Evolutionary conservation across 2,888 invertebrate genomes (phyloP).

Genomic region (Melanostoma mellinum): DNA sequence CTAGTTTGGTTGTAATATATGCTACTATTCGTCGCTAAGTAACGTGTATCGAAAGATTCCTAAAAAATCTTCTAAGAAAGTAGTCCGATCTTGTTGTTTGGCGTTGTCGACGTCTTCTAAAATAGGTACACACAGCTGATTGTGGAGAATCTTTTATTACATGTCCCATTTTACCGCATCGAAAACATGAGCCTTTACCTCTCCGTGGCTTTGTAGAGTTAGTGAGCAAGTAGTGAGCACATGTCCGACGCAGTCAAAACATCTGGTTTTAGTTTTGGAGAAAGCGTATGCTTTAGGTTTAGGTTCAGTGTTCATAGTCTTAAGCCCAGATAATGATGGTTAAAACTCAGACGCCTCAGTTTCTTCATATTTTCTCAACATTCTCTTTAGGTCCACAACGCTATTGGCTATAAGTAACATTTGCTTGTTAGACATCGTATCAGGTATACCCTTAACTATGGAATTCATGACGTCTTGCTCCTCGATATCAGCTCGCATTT

Average conservation of each 20-base stretch:
- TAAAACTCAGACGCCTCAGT: background rate
- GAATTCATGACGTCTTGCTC: constrained; percentile 39
- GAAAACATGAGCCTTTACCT: background rate
- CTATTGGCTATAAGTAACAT: constrained; percentile 5
- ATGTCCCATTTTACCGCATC: constrained; percentile 15
- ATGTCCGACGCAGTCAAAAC: constrained; percentile 14
- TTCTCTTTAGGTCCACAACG: background rate
- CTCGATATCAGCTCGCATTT: constrained; percentile 19
- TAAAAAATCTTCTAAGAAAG: background rate
- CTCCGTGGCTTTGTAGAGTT: constrained; percentile 11
- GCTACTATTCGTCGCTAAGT: background rate
- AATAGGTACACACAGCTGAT: background rate
- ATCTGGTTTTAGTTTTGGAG: background rate
- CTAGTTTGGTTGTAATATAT: background rate
- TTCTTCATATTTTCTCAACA: constrained; percentile 8
- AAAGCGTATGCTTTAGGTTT: background rate
- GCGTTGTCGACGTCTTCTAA: no score
- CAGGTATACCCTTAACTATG: constrained; percentile 40
- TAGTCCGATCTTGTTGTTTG: background rate
- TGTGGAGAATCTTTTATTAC: constrained; percentile 3
- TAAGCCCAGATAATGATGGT: background rate
- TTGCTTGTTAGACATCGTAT: constrained; percentile 30
- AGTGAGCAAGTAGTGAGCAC: background rate
- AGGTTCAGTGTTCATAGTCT: background rate
- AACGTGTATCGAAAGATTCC: background rate